phyloP scores from a whole-genome alignment of 2,113 vertebrate genomes.

The Phoenicopterus ruber region DNA sequence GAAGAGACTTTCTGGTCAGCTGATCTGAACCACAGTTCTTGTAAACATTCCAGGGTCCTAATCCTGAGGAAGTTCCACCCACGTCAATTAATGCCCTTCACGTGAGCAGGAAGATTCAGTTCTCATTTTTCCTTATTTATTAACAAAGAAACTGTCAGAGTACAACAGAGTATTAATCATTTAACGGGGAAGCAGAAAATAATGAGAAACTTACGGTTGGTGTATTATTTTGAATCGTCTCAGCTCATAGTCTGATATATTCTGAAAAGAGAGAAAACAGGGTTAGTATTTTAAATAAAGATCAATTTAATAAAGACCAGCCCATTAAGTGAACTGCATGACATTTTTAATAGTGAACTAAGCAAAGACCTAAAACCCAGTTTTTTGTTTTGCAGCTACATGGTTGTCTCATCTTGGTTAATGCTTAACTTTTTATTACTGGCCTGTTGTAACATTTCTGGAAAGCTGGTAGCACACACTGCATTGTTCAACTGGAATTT shows the following conservation, averaged over 20 bases:
- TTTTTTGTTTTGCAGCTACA: background rate
- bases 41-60: background rate
- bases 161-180: background rate
- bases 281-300: background rate
- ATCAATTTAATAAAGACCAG: background rate
- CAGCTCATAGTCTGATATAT: conserved; percentile 70
- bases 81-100: background rate
- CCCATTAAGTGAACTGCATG: background rate
- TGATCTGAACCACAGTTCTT: background rate
- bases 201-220: conserved; percentile 77
- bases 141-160: background rate
- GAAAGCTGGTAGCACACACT: background rate
- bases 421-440: conserved; percentile 51
- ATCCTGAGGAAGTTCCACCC: background rate
- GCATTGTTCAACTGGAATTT: conserved; percentile 11
- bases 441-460: background rate
- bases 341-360: background rate
- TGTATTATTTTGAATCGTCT: conserved; percentile 79
- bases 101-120: background rate
- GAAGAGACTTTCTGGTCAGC: background rate
- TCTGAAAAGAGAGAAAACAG: conserved; percentile 70
- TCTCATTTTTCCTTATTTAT: background rate
- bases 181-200: background rate
- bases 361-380: background rate
- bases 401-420: conserved; percentile 23